Base-by-base conservation (phyloP, 2,888 invertebrate species). In the Euzetes globulus region DNA sequence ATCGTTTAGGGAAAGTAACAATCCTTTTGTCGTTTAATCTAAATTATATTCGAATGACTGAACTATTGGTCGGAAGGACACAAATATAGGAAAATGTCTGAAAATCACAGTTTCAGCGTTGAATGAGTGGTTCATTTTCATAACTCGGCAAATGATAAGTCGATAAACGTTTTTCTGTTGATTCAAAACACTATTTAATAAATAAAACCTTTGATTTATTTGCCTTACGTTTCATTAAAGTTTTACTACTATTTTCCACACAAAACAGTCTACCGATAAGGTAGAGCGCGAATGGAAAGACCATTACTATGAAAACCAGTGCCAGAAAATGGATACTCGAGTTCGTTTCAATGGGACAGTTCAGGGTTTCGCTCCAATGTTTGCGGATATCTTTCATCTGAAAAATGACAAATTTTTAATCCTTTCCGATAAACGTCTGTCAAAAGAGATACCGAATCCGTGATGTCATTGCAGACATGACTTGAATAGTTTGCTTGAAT, bases 331-430 rank as follows among this genome's bases (percentile, higher is more conserved):
- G 29, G 9, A 15, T 2, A 17, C n/a, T 33, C 5, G 11, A 6
- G 7, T 1, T 15, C 11, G 11, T 33, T 9, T 29, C 27, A 3
- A 33, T 19, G 5, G 63, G 63, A 63, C 63, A 63, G 7, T 29
- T n/a, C 2, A 63, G n/a, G 13, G n/a, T 7, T 2, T 63, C 33
- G 7, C 37, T 63, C 63, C 63, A 63, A 19, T 63, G 37, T 37
- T 63, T 29, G 63, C 63, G 63, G n/a, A 63, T n/a, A 25, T 63
- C 37, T 63, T 63, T 60, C 60, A 60, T 60, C 60, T 60, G 29
- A 60, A 29, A 29, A 29, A 6, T 5, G 29, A 29, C 1, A 11
- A 5, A 60, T 27, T 22, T 17, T 29, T 1, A 60, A 15, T 9
- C 29, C 3, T 2, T 25, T 60, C 17, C 6, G n/a, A n/a, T n/a